These are phyloP conservation scores for Pogonocherus hispidulus DNA, from an alignment of 2,888 invertebrate species.

Conservation along the genomic window DNA sequence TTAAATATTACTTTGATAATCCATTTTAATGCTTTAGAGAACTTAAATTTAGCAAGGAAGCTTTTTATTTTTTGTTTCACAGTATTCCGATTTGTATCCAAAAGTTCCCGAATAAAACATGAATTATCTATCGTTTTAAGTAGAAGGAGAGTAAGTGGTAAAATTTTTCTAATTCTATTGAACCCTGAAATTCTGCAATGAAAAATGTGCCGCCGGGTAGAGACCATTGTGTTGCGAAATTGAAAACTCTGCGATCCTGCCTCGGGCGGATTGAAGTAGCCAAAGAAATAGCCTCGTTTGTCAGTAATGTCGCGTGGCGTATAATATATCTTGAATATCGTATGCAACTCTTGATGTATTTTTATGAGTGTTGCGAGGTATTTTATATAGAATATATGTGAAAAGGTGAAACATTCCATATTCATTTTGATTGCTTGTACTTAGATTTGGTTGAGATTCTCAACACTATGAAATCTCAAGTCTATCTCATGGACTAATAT, in stretches of 20 bases:
- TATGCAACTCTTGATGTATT: not conserved
- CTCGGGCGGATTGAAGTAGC: not conserved
- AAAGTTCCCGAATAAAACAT: not conserved
- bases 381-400: not conserved
- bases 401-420: too few relatives aligned
- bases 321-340: not conserved
- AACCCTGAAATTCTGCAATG: slow-evolving; percentile 8
- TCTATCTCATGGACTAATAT: too few relatives aligned
- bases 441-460: too few relatives aligned
- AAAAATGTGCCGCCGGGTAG: slow-evolving; percentile 13
- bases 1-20: too few relatives aligned
- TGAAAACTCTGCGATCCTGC: not conserved
- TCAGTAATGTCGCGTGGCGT: not conserved
- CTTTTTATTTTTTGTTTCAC: too few relatives aligned
- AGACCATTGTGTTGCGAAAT: slow-evolving; percentile 5
- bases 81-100: too few relatives aligned
- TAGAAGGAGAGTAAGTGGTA: not conserved
- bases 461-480: too few relatives aligned
- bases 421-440: too few relatives aligned
- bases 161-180: not conserved
- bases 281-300: not conserved
- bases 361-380: not conserved
- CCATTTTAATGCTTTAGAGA: too few relatives aligned
- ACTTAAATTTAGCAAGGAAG: too few relatives aligned
- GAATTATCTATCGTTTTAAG: not conserved